Evolutionary conservation across 2,888 invertebrate species (phyloP).

Genomic region (Caenorhabditis doughertyi): DNA sequence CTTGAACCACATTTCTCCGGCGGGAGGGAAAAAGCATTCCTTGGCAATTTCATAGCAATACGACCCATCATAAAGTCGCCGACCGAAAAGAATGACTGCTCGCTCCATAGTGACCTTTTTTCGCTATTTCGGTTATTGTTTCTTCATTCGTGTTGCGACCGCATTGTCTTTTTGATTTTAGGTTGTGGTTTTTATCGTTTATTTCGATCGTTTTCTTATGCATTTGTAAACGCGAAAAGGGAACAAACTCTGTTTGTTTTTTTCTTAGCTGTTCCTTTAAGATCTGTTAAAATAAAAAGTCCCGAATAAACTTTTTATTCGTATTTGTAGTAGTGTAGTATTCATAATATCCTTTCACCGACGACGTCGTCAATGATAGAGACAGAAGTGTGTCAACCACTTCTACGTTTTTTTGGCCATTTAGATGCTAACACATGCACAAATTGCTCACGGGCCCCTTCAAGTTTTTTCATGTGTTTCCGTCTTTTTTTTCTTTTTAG

Average conservation of each 20-base stretch:
- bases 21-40: too few relatives aligned
- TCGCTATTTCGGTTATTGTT: too few relatives aligned
- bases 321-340: too few relatives aligned
- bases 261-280: too few relatives aligned
- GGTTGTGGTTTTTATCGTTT: too few relatives aligned
- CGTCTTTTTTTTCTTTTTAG: slow-evolving; percentile 5
- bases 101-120: slow-evolving; percentile 12
- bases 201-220: too few relatives aligned
- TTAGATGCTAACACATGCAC: slow-evolving; percentile 44
- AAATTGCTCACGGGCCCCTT: slow-evolving; percentile 49
- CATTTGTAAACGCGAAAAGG: not conserved
- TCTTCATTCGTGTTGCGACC: too few relatives aligned
- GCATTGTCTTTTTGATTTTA: too few relatives aligned
- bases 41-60: slow-evolving; percentile 18
- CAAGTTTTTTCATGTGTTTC: slow-evolving; percentile 13
- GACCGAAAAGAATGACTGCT: slow-evolving; percentile 11
- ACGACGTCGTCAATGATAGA: slow-evolving; percentile 41
- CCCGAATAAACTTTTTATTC: too few relatives aligned
- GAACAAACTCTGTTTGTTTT: not conserved
- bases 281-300: too few relatives aligned
- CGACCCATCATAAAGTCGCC: slow-evolving; percentile 41
- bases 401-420: slow-evolving; percentile 8
- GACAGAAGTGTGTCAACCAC: slow-evolving; percentile 47
- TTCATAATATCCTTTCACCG: not conserved
- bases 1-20: too few relatives aligned